Conservation (phyloP, 2,888 invertebrate genomes). For the Apamea epomidion region DNA sequence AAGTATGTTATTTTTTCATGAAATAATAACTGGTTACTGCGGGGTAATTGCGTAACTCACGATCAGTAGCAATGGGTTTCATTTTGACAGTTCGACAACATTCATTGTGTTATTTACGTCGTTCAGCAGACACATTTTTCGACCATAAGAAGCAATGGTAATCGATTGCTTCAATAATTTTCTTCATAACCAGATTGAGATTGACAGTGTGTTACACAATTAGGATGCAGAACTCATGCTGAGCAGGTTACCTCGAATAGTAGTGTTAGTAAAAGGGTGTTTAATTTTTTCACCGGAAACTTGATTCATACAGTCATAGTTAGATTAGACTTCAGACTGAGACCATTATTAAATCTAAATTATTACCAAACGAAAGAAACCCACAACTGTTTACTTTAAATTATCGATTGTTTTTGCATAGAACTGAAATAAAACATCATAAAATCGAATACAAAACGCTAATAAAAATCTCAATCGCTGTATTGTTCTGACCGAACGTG, state of each 20-base stretch:
- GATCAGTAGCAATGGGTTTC: no score
- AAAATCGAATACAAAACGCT: slow-evolving; percentile 65
- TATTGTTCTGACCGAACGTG: slow-evolving; percentile 78
- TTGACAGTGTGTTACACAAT: no score
- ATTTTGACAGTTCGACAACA: no score
- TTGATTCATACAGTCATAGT: no score
- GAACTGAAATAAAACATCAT: slow-evolving; percentile 58
- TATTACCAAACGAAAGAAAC: slow-evolving; percentile 15
- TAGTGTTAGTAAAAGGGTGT: background rate
- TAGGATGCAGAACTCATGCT: background rate
- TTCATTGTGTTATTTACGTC: no score
- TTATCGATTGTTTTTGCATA: slow-evolving; percentile 45
- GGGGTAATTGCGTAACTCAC: no score
- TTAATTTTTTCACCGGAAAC: slow-evolving; percentile 2
- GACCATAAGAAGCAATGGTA: no score
- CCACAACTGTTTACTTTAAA: slow-evolving; percentile 38
- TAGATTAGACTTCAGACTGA: background rate
- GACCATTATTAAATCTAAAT: slow-evolving; percentile 2
- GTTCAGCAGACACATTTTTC: no score
- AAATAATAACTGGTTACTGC: background rate
- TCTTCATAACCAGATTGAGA: no score
- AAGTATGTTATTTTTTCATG: background rate
- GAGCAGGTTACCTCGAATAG: background rate
- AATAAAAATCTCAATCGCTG: slow-evolving; percentile 79
- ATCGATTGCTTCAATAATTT: no score